Evolutionary conservation across 2,888 invertebrate species (phyloP).

Genomic region (Operophtera brumata): DNA sequence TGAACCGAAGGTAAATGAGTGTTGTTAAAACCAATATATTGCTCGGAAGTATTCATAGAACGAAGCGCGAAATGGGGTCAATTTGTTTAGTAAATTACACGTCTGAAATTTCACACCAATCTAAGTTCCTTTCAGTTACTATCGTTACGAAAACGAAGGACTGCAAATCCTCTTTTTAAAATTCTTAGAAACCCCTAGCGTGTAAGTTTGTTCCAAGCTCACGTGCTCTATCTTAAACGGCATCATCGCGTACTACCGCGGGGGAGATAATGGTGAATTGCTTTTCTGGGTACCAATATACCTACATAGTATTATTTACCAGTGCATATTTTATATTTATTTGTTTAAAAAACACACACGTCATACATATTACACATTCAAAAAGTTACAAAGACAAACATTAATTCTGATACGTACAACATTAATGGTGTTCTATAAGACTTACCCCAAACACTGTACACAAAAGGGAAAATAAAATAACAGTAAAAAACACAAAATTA

Average conservation of each 20-base stretch:
- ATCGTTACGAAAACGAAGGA: neutral
- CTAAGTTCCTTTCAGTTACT: neutral
- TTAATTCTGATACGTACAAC: too few relatives aligned
- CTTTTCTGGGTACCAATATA: slow-evolving; percentile 2
- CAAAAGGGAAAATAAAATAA: too few relatives aligned
- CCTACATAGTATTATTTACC: neutral
- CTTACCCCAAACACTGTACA: too few relatives aligned
- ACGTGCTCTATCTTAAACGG: slow-evolving; percentile 17
- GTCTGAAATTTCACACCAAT: neutral
- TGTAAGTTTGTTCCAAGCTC: neutral
- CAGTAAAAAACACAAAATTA: too few relatives aligned
- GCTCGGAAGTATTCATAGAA: slow-evolving; percentile 17
- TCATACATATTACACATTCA: too few relatives aligned
- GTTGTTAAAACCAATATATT: slow-evolving; percentile 33
- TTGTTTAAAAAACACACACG: too few relatives aligned
- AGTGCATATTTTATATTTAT: too few relatives aligned
- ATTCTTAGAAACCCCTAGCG: slow-evolving; percentile 2
- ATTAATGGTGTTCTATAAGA: too few relatives aligned
- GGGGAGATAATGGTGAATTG: slow-evolving; percentile 9
- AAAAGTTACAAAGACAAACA: too few relatives aligned
- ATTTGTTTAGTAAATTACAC: slow-evolving; percentile 6
- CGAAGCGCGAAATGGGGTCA: slow-evolving; percentile 8
- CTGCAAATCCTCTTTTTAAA: neutral
- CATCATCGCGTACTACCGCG: slow-evolving; percentile 13
- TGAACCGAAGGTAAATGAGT: slow-evolving; percentile 37